Conservation (phyloP, 2,888 invertebrate genomes). For the Eilema depressum region DNA sequence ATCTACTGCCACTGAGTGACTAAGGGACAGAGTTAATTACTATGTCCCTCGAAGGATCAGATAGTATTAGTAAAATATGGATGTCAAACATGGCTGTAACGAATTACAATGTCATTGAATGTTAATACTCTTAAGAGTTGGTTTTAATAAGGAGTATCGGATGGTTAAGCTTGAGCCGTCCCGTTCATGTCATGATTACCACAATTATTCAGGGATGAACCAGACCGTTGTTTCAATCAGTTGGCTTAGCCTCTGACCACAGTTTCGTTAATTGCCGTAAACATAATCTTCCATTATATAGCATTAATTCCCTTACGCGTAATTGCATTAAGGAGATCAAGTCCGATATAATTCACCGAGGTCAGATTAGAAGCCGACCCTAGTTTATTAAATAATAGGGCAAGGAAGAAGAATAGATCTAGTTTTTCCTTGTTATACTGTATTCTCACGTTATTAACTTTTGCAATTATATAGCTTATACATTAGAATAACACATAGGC, state of each 20-base stretch:
- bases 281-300: not conserved
- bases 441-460: not conserved
- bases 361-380: not conserved
- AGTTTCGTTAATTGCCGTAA: not conserved
- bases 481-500: too few relatives aligned
- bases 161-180: not conserved
- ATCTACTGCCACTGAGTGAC: too few relatives aligned
- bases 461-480: too few relatives aligned
- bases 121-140: not conserved
- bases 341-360: not conserved
- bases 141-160: not conserved
- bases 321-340: slow-evolving; percentile 4
- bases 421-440: not conserved
- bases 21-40: too few relatives aligned
- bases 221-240: not conserved
- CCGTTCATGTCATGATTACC: not conserved
- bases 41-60: not conserved
- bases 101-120: not conserved
- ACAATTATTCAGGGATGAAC: not conserved
- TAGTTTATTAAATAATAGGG: not conserved
- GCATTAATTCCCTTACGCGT: not conserved
- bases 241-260: not conserved
- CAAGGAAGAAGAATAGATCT: not conserved
- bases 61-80: not conserved
- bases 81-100: not conserved